Conservation (phyloP, 2,888 invertebrate genomes). For the Cataglyphis altisquamis region DNA sequence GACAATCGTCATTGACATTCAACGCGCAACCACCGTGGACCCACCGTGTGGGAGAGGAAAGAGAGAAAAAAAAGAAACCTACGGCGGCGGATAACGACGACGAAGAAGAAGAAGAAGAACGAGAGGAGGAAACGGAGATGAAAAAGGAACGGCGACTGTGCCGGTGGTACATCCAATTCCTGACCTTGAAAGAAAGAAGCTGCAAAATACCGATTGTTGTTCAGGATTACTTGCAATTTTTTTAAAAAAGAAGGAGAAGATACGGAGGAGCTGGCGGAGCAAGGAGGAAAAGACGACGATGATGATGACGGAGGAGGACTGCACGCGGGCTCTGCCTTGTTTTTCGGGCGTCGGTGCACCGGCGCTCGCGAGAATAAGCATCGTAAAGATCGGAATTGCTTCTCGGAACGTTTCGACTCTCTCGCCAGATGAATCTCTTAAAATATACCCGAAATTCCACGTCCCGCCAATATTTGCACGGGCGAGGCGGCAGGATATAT, state of each 20-base stretch:
- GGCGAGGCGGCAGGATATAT: slow-evolving; percentile 60
- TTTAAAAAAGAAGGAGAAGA: slow-evolving; percentile 33
- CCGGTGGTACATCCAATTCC: slow-evolving; percentile 56
- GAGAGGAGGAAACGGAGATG: slow-evolving; percentile 53
- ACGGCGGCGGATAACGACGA: slow-evolving; percentile 56
- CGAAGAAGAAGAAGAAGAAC: slow-evolving; percentile 32
- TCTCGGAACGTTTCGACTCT: slow-evolving; percentile 79
- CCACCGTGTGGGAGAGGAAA: slow-evolving; percentile 18
- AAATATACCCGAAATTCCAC: slow-evolving; percentile 79
- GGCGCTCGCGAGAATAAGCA: slow-evolving; percentile 78
- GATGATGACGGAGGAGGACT: slow-evolving; percentile 41
- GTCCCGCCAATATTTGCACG: slow-evolving; percentile 75
- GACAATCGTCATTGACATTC: slow-evolving; percentile 73
- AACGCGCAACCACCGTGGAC: slow-evolving; percentile 53
- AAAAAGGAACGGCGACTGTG: slow-evolving; percentile 32
- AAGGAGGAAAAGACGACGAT: slow-evolving; percentile 3
- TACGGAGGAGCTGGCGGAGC: not conserved
- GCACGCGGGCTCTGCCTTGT: slow-evolving; percentile 61
- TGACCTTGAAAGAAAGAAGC: slow-evolving; percentile 69
- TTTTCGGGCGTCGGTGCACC: slow-evolving; percentile 65
- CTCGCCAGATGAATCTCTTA: slow-evolving; percentile 78
- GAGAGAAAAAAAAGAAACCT: slow-evolving; percentile 13
- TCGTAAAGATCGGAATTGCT: slow-evolving; percentile 84
- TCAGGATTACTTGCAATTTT: slow-evolving; percentile 64
- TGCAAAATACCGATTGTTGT: slow-evolving; percentile 61